phyloP scores from a whole-genome alignment of 2,888 invertebrate genomes.

The Gymnosoma rotundatum region DNA sequence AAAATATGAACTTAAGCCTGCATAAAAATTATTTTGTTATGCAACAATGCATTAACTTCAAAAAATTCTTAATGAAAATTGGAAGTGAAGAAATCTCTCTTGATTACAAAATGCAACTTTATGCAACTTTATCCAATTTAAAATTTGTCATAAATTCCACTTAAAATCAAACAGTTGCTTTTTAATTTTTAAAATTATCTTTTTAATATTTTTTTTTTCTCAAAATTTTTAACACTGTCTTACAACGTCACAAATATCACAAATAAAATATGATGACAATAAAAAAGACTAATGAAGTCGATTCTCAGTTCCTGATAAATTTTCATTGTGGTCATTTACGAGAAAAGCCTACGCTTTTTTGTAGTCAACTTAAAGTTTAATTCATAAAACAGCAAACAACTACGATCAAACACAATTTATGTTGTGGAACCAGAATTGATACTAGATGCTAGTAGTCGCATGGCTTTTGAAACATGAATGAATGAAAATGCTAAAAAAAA shows the following conservation, averaged over 20 bases:
- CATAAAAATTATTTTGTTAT: too few relatives aligned
- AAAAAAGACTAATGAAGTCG: slow-evolving; percentile 64
- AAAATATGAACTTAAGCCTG: too few relatives aligned
- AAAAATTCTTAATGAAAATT: too few relatives aligned
- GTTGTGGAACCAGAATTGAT: slow-evolving; percentile 20
- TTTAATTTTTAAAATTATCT: not conserved
- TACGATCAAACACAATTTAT: slow-evolving; percentile 18
- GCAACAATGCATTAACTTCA: too few relatives aligned
- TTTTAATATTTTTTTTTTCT: not conserved
- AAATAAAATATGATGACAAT: slow-evolving; percentile 58
- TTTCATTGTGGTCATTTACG: slow-evolving; percentile 50
- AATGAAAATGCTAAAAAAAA: slow-evolving; percentile 30
- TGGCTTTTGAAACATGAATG: slow-evolving; percentile 40
- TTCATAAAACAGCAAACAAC: slow-evolving; percentile 1
- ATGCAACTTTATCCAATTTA: too few relatives aligned
- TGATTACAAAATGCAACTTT: too few relatives aligned
- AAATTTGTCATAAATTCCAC: too few relatives aligned
- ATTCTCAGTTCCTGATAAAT: slow-evolving; percentile 62
- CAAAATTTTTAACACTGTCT: not conserved
- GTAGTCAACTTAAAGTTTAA: not conserved
- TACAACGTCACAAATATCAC: slow-evolving; percentile 35
- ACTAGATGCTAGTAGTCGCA: slow-evolving; percentile 16
- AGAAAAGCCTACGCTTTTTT: slow-evolving; percentile 45
- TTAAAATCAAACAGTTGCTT: too few relatives aligned
- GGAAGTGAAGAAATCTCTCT: too few relatives aligned